Conservation (phyloP, 23 tunicate genomes). For the Botrylloides violaceus region DNA sequence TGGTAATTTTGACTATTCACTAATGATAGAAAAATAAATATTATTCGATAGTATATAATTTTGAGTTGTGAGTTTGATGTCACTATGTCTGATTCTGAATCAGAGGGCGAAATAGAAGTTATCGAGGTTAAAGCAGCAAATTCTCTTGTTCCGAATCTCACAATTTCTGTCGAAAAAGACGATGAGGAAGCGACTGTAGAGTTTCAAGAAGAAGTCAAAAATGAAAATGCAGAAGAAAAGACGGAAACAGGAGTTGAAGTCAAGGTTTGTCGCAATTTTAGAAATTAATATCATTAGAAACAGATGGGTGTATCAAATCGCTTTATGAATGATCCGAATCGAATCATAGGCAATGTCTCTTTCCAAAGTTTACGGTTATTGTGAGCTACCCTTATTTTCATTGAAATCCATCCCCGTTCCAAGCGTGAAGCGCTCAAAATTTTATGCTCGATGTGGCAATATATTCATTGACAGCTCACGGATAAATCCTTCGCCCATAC, state of each 20-base stretch:
- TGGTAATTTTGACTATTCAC: no score
- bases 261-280: constrained; percentile 8
- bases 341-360: no score
- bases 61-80: not conserved
- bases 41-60: no score
- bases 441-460: no score
- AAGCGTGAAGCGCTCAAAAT: no score
- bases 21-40: no score
- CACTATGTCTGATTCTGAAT: not conserved
- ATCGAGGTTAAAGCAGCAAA: constrained; percentile 56
- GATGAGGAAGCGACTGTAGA: constrained; percentile 35
- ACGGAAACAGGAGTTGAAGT: constrained; percentile 2
- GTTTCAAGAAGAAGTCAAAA: constrained; percentile 7
- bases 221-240: not conserved
- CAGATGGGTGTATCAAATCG: no score
- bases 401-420: no score
- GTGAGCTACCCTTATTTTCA: no score
- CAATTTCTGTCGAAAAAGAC: constrained; percentile 56
- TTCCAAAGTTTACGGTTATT: no score
- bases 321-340: no score
- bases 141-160: constrained; percentile 45
- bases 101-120: constrained; percentile 35
- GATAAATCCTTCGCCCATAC: constrained; percentile 19
- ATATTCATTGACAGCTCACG: constrained; percentile 7
- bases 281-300: no score